Base-by-base conservation (phyloP, 1,140 invertebrate species). In the Rhysida immarginata region DNA sequence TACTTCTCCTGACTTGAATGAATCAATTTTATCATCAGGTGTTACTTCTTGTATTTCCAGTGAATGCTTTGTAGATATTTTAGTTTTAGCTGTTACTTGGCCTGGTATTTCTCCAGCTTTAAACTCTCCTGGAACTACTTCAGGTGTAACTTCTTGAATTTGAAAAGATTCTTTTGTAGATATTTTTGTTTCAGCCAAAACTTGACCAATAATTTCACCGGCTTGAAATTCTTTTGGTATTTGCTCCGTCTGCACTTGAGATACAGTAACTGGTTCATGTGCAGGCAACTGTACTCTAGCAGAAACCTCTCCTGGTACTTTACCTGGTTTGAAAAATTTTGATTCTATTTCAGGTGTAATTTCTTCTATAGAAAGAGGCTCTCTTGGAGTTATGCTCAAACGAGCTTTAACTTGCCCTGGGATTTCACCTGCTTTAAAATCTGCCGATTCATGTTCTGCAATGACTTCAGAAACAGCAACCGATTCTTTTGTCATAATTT, bases 201-300 rank as follows among this genome's bases (percentile, higher is more conserved):
- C 54, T 2, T n/a, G 45, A 21, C 27, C 18, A 1, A 58, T 57
- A 24, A 45, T 35, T 42, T 55, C 35, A 27, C n/a, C 24, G 16
- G 84, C 78, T 25, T 85, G 84, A 62, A 88, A 88, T 61, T 81
- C 78, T 60, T 85, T 78, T 16, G 85, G 80, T 61, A 82, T 26
- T 16, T 58, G 18, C 16, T 56, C 18, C 18, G 56, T 21, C 35
- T 48, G 42, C 20, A 43, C 48, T 57, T 63, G 60, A 8, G 54
- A 59, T 13, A 60, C 54, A 18, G 53, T 45, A 18, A 61, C 14
- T 27, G 59, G 48, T 58, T 61, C 57, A 21, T 60, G 54, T 5
- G 57, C 54, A 26, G 57, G 54, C 5, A 57, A 25, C 41, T 27
- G 52, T 18, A 53, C 24, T 18, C 56, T 44, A 35, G 58, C 48